phyloP scores from a whole-genome alignment of 2,113 vertebrate genomes.

The Narcine bancroftii region DNA sequence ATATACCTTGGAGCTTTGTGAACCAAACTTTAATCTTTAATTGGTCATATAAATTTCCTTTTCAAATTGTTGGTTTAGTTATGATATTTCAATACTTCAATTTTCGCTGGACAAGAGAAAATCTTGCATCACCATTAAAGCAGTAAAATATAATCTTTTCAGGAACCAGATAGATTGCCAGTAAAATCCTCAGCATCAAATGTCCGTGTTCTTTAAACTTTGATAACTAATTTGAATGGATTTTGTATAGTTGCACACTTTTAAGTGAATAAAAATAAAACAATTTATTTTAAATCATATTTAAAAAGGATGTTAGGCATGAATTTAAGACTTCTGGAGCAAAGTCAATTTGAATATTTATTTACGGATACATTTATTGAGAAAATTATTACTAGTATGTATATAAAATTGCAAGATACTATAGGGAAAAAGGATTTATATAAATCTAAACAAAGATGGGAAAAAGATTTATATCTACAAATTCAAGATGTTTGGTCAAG shows the following conservation, averaged over 20 bases:
- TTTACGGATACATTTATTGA: too few relatives aligned
- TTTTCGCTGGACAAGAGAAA: not conserved
- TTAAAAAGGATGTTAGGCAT: too few relatives aligned
- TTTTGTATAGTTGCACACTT: not conserved
- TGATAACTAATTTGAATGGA: not conserved
- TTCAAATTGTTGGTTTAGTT: not conserved
- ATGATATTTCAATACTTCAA: not conserved
- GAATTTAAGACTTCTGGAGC: too few relatives aligned
- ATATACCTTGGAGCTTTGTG: not conserved
- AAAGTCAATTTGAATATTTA: too few relatives aligned
- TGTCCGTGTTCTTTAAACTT: not conserved
- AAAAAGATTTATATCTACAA: too few relatives aligned
- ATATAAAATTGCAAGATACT: too few relatives aligned
- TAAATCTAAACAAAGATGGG: too few relatives aligned
- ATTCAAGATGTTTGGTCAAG: too few relatives aligned
- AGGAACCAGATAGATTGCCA: not conserved
- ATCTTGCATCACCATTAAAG: not conserved
- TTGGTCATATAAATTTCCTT: not conserved
- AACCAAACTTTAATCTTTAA: not conserved
- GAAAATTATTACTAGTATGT: too few relatives aligned
- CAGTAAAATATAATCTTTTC: not conserved
- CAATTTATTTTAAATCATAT: too few relatives aligned
- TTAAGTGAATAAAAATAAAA: not conserved
- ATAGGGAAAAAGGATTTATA: too few relatives aligned
- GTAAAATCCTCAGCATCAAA: not conserved